Evolutionary conservation across 2,113 vertebrate genomes (phyloP).

Genomic region (Salvelinus sp.): DNA sequence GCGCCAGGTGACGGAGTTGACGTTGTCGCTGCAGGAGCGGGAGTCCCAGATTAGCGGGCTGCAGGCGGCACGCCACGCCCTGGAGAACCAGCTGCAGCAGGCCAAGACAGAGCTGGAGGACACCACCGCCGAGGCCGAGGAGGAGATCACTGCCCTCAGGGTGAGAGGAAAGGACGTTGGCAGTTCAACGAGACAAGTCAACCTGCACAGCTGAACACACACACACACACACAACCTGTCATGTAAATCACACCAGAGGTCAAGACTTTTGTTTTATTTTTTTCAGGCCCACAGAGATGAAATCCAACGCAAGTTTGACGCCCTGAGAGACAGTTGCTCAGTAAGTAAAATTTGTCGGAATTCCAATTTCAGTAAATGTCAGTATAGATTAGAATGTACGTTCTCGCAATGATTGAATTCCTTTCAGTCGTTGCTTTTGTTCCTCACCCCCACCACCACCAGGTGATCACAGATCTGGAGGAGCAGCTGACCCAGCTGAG

Average conservation of each 20-base stretch:
- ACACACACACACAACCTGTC: not conserved
- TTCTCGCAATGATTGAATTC: too few species aligned
- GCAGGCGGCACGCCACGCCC: conserved; percentile 87
- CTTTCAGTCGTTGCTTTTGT: not conserved
- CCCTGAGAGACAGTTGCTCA: conserved; percentile 98
- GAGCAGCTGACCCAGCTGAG: conserved; percentile 96
- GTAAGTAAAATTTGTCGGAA: conserved; percentile 75
- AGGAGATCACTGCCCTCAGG: conserved; percentile 96
- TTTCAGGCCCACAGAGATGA: conserved; percentile 93
- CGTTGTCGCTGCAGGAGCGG: conserved; percentile 92
- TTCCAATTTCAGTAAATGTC: too few species aligned
- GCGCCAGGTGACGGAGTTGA: conserved; percentile 92
- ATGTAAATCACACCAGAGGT: not conserved
- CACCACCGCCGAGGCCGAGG: conserved; percentile 95
- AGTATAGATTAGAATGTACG: not conserved
- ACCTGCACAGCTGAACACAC: not conserved
- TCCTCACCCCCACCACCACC: conserved; percentile 10
- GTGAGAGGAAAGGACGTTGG: conserved; percentile 66
- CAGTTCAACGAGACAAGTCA: not conserved
- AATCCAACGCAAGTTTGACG: conserved; percentile 98
- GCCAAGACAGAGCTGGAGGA: conserved; percentile 97
- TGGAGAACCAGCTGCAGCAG: conserved; percentile 93
- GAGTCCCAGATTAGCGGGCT: conserved; percentile 93
- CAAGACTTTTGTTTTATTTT: conserved; percentile 46
- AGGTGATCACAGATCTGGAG: conserved; percentile 98